Evolutionary conservation across 1,140 invertebrate genomes (phyloP), one percentile per base, ranked within the genome.

Genomic region (Rhyzopertha dominica): DNA sequence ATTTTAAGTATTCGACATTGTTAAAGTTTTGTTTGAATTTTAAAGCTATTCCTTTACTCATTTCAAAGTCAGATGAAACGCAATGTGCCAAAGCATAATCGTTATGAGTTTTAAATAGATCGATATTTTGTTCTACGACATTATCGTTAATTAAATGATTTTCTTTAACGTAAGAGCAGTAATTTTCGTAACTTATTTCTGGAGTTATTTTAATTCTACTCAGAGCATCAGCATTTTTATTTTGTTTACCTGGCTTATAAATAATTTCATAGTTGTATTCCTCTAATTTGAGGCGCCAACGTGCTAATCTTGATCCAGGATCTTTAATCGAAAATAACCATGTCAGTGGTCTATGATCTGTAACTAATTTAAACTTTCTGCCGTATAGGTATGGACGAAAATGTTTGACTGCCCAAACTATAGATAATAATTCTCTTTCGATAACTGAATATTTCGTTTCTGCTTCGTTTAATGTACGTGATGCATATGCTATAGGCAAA

Each of bases 311-410:
- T 17, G 62, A 63, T 2, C 44, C 56, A 1, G 68, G 65, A 30
- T 76, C 68, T 45, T 73, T 76, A 0, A 72, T 43, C 7, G 62
- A 65, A 20, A 67, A 61, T 2, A 78, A 48, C 66, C 69, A 77
- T 20, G 48, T 57, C 12, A 78, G 48, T 0, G 71, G 67, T 49
- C 61, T 59, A 49, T 79, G 70, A 48, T 80, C 75, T 1, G 72
- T 78, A 8, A 69, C 39, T 1, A 79, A 59, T 16, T 51, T 69
- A 47, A 78, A 79, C 31, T 70, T 61, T 23, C 37, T 59, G 12
- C 68, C 69, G 41, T 67, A 69, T 2, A 80, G 39, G 54, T 74
- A 78, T 17, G 64, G 61, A 39, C 63, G 42, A 43, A 75, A 76
- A 23, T 74, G 58, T 32, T 70, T 54, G 0, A 70, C 54, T 1